Base-by-base conservation (phyloP, 1,140 invertebrate species). In the Trissolcus basalis region DNA sequence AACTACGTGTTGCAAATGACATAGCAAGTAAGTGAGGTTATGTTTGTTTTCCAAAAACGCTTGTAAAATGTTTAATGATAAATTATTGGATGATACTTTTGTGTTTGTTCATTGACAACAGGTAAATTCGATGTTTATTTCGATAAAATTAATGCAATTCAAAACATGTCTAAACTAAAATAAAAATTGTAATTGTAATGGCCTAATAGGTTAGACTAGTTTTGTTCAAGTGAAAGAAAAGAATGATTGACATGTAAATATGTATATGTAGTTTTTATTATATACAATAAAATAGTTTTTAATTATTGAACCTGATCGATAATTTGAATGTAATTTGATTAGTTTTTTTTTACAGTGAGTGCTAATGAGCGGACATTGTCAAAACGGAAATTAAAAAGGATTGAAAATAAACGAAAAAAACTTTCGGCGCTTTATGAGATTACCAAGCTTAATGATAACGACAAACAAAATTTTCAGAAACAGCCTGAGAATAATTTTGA, bases 331-430 rank as follows among this genome's bases (percentile, higher is more conserved):
- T 44, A 13, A 44, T 44, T 44, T n/a, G n/a, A 12, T 13, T 4
- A 45, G n/a, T 56, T 0, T 39, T 33, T 15, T 49, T 36, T 47
- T 47, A 12, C 50, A 69, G 65, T 69, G 53, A 64, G 50, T 27
- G 45, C 58, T 41, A 45, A 39, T 53, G 51, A 60, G 13, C 85
- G 84, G 81, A 82, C 72, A 32, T 47, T 68, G 9, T 85, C 81
- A n/a, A 59, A 79, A 3, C 91, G 90, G 77, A 88, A 90, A 78
- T 81, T 84, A 27, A 85, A 87, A 78, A 88, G 92, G 65, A 85
- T 90, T 61, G 91, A 92, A 74, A 92, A 90, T 54, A 93, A 92
- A 72, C 90, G 90, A 71, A 91, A 91, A 81, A 92, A 92, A 86
- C 86, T 92, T 77, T 87, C 89, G 13, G 92, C 92, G 2, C 86